Percentiles rank a stretch among this genome's conserved stretches.
These are phyloP conservation scores for Centropus unirufus DNA, from an alignment of 2,113 vertebrate species.

Conservation along the genomic window DNA sequence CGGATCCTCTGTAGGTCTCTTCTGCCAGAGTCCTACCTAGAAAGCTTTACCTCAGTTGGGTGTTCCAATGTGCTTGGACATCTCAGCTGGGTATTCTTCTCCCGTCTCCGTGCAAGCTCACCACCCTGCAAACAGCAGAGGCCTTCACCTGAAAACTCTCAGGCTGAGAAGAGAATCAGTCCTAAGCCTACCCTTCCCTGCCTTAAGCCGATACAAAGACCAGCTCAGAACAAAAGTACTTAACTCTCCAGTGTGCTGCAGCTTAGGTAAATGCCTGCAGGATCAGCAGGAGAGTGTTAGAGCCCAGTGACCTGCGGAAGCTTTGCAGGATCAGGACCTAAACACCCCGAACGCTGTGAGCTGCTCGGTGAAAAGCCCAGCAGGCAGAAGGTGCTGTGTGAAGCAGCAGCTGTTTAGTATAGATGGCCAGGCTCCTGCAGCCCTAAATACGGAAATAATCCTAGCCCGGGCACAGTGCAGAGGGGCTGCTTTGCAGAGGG, in stretches of 20 bases:
- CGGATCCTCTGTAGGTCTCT: neutral
- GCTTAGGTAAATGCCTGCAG: neutral
- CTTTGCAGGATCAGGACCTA: neutral
- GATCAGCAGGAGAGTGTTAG: neutral
- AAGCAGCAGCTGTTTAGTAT: neutral
- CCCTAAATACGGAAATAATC: neutral
- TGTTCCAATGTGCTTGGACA: neutral
- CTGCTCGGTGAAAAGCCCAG: neutral
- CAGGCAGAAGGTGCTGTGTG: neutral
- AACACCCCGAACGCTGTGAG: neutral
- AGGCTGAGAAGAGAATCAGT: neutral
- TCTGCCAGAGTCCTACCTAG: neutral
- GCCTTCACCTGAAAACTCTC: neutral
- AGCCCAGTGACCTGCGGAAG: conserved; percentile 13
- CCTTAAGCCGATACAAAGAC: neutral
- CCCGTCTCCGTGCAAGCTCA: neutral
- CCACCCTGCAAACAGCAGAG: neutral
- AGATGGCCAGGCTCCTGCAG: neutral
- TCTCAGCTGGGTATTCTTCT: neutral
- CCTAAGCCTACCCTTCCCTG: neutral
- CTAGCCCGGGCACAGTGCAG: neutral
- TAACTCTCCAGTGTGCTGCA: neutral
- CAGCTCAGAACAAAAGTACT: neutral
- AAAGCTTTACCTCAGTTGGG: neutral
- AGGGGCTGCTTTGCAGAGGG: neutral